A percentile compares a stretch with the other conserved stretches of the same genome.
These are phyloP conservation scores for Tipula vernalis DNA, from an alignment of 2,888 invertebrate genomes.

Conservation along the genomic window DNA sequence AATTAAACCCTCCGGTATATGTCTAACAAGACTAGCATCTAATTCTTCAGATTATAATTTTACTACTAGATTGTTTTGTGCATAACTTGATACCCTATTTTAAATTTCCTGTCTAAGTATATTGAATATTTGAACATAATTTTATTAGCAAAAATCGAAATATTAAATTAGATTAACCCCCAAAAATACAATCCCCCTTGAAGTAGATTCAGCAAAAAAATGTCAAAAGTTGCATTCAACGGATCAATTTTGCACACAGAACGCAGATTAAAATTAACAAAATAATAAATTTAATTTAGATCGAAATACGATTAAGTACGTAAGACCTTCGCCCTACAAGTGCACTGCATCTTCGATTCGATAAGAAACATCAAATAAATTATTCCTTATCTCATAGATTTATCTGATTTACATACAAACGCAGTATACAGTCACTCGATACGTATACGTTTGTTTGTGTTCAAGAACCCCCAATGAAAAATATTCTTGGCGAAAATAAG, in stretches of 20 bases:
- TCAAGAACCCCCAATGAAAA: neutral
- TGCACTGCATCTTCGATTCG: neutral
- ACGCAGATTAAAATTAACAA: neutral
- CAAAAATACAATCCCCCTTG: too few relatives aligned
- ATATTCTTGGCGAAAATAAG: neutral
- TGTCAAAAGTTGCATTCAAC: too few relatives aligned
- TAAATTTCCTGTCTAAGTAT: too few relatives aligned
- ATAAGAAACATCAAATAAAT: neutral
- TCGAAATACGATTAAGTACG: neutral
- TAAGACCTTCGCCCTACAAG: neutral
- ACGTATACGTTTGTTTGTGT: neutral
- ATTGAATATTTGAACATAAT: too few relatives aligned
- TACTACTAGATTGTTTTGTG: too few relatives aligned
- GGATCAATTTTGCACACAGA: neutral
- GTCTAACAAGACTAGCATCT: too few relatives aligned
- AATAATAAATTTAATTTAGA: neutral
- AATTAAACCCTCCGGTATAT: too few relatives aligned
- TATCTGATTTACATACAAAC: neutral
- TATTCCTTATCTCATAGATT: neutral
- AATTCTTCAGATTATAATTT: too few relatives aligned
- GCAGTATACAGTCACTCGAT: neutral
- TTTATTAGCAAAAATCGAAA: too few relatives aligned
- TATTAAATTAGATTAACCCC: too few relatives aligned
- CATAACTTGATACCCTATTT: too few relatives aligned
- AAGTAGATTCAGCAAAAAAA: neutral